phyloP scores from a whole-genome alignment of 2,888 invertebrate genomes.

The Trisateles emortualis region DNA sequence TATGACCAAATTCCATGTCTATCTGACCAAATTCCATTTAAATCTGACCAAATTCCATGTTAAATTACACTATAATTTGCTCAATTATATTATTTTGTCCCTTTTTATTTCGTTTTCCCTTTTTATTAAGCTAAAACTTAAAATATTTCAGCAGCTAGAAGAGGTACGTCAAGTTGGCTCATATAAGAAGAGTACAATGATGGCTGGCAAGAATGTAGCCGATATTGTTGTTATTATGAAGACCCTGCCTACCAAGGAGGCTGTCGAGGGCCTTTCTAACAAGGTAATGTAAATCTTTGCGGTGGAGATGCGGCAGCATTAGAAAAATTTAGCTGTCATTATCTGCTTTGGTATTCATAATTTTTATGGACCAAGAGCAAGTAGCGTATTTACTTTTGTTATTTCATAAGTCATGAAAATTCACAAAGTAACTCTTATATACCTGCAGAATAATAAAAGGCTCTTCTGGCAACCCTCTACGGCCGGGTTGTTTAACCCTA shows the following conservation, averaged over 20 bases:
- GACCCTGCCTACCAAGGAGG: conserved; percentile 98
- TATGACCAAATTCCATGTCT: too few species aligned
- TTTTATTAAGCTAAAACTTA: conserved; percentile 5
- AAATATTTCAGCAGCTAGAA: conserved; percentile 72
- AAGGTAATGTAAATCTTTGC: conserved; percentile 79
- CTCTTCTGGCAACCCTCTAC: too few species aligned
- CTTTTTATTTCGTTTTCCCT: conserved; percentile 1
- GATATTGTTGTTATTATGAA: conserved; percentile 99
- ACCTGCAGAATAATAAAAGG: too few species aligned
- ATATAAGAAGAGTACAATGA: conserved; percentile 99
- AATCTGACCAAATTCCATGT: neutral
- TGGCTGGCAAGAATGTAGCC: conserved; percentile 97
- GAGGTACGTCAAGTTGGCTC: conserved; percentile 99
- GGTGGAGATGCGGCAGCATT: neutral
- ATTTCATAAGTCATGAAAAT: too few species aligned
- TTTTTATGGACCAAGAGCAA: too few species aligned
- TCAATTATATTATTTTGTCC: neutral
- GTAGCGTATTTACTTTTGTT: too few species aligned
- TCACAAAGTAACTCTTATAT: too few species aligned
- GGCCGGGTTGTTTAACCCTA: too few species aligned
- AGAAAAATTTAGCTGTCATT: too few species aligned
- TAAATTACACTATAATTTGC: neutral
- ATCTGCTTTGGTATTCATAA: too few species aligned
- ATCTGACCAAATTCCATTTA: neutral
- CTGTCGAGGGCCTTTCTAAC: conserved; percentile 96